A percentile compares a stretch with the other conserved stretches of the same genome.
phyloP scores from a whole-genome alignment of 2,113 vertebrate species.

The Furnarius figulus region DNA sequence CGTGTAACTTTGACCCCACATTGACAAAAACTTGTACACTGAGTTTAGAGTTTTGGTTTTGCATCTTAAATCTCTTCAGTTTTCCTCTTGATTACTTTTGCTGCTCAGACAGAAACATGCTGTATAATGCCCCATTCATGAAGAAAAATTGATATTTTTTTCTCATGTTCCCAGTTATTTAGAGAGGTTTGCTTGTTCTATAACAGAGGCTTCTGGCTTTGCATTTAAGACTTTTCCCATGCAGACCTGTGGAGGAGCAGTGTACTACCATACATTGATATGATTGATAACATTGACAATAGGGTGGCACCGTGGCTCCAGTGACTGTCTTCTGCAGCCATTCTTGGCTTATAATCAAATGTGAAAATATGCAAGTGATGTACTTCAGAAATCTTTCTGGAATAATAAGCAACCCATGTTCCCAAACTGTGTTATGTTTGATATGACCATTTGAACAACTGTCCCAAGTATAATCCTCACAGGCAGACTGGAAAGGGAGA shows the following conservation, averaged over 20 bases:
- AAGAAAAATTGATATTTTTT: background rate
- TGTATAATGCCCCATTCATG: background rate
- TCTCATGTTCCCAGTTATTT: background rate
- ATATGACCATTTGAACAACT: background rate
- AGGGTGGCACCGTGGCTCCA: background rate
- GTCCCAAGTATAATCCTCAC: background rate
- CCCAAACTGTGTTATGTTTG: background rate
- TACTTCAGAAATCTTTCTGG: background rate
- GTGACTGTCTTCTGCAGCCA: background rate
- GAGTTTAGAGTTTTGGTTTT: background rate
- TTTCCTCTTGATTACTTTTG: background rate
- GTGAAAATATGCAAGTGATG: background rate
- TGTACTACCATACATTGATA: background rate
- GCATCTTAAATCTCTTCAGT: background rate
- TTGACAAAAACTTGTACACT: background rate
- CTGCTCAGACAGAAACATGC: background rate
- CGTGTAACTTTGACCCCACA: fast-evolving
- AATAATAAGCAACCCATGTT: background rate
- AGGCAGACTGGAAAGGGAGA: background rate
- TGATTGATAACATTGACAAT: background rate
- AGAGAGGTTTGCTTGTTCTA: background rate
- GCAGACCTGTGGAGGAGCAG: background rate
- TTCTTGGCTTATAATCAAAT: background rate
- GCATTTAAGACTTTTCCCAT: background rate
- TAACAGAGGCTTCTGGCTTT: background rate